Percentiles rank a stretch among this genome's conserved stretches.
Conservation (phyloP, 2,797 vertebrate genomes). For the Tauraco hartlaubi region DNA sequence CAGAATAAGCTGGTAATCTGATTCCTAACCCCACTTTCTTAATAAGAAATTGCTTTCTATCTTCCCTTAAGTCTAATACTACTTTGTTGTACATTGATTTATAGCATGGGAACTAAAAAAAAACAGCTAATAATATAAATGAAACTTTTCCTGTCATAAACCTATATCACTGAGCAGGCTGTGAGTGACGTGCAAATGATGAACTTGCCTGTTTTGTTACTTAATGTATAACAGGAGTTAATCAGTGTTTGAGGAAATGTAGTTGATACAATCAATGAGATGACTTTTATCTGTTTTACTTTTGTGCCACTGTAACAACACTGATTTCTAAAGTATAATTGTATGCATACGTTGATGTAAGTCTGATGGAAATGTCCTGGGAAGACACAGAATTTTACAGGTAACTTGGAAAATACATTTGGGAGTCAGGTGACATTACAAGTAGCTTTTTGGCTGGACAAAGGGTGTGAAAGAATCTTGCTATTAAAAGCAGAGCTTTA, state of each 20-base stretch:
- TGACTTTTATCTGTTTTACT: not conserved
- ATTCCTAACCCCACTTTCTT: not conserved
- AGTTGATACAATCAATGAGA: not conserved
- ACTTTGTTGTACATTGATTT: not conserved
- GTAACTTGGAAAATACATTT: not conserved
- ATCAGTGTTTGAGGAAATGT: not conserved
- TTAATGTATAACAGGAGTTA: not conserved
- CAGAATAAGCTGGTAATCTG: not conserved
- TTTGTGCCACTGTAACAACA: not conserved
- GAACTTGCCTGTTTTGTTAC: not conserved
- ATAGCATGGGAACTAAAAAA: not conserved
- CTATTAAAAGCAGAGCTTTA: not conserved
- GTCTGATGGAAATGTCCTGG: not conserved
- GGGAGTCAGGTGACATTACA: not conserved
- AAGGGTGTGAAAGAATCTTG: not conserved
- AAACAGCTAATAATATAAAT: not conserved
- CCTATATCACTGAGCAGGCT: not conserved
- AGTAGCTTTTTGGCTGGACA: not conserved
- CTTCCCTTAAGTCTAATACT: not conserved
- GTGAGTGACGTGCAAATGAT: not conserved
- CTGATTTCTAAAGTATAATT: not conserved
- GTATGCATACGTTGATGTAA: not conserved
- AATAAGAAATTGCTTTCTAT: not conserved
- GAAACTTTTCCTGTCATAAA: not conserved
- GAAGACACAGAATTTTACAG: not conserved